phyloP scores from a whole-genome alignment of 37 sponge, comb jelly and placozoan species.

The Ianthella basta region DNA sequence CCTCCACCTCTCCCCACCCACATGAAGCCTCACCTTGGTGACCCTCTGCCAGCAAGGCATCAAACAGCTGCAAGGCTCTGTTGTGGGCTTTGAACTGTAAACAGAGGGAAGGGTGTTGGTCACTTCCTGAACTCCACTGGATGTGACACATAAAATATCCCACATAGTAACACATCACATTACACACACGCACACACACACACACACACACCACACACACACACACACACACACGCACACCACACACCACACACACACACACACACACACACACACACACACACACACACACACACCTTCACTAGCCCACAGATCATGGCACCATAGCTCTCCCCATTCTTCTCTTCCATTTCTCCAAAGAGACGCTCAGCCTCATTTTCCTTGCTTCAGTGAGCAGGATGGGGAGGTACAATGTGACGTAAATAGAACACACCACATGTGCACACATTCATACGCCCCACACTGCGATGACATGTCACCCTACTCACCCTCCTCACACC shows the following conservation, averaged over 20 bases:
- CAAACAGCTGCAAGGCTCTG: conserved; percentile 59
- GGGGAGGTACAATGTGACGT: neutral
- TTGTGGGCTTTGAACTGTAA: conserved; percentile 35
- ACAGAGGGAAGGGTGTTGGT: neutral
- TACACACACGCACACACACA: neutral
- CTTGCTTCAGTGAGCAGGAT: neutral
- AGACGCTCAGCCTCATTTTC: conserved; percentile 59
- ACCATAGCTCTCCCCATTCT: conserved; percentile 71
- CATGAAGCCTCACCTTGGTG: conserved; percentile 50
- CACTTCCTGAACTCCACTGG: neutral
- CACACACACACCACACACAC: conserved; percentile 15
- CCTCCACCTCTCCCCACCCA: neutral
- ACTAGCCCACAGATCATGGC: conserved; percentile 71
- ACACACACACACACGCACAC: neutral
- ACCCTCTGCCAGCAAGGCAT: conserved; percentile 33
- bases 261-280: conserved; percentile 21
- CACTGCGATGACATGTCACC: no score
- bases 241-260: conserved; percentile 7
- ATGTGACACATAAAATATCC: neutral
- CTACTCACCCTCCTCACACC: neutral
- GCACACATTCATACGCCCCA: no score
- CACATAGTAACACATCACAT: neutral
- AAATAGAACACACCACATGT: neutral
- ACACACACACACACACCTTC: conserved; percentile 45
- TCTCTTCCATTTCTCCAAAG: conserved; percentile 58